These are phyloP conservation scores for Lepisosteus oculatus DNA, from an alignment of 2,113 vertebrate species.

Conservation along the genomic window DNA sequence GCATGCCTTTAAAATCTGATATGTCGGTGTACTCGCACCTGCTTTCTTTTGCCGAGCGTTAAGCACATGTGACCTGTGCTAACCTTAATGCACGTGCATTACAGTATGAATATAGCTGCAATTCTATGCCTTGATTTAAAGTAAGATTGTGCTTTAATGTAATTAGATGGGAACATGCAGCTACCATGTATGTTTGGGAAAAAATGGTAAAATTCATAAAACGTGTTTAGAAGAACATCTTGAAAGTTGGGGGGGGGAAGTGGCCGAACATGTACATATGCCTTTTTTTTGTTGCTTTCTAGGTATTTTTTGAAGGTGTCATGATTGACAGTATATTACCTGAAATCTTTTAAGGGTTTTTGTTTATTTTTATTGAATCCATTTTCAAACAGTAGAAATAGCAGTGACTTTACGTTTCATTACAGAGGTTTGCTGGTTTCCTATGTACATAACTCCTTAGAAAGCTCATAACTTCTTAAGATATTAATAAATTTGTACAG, in stretches of 20 bases:
- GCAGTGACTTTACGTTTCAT: constrained; percentile 73
- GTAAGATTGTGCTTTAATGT: constrained; percentile 55
- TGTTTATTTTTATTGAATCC: constrained; percentile 62
- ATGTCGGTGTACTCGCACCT: constrained; percentile 51
- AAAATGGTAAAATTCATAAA: constrained; percentile 42
- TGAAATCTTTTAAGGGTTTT: constrained; percentile 67
- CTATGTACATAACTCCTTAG: constrained; percentile 85
- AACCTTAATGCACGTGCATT: constrained; percentile 43
- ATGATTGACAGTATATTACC: constrained; percentile 76
- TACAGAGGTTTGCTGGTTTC: constrained; percentile 77
- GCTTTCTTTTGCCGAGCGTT: constrained; percentile 52
- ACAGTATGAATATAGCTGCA: constrained; percentile 43
- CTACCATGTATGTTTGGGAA: constrained; percentile 58
- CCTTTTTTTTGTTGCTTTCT: constrained; percentile 81
- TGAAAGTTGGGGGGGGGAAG: constrained; percentile 17
- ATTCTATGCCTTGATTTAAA: constrained; percentile 64
- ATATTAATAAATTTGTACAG: constrained; percentile 89
- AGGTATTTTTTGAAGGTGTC: constrained; percentile 65
- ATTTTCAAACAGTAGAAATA: constrained; percentile 71
- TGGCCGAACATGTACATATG: constrained; percentile 81
- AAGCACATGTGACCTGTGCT: constrained; percentile 49
- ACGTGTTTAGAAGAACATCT: constrained; percentile 27
- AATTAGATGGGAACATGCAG: constrained; percentile 62
- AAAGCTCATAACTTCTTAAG: constrained; percentile 82
- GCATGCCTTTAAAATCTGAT: constrained; percentile 72